Evolutionary conservation across 2,797 vertebrate species (phyloP).

Genomic region (Austrolebias charrua): DNA sequence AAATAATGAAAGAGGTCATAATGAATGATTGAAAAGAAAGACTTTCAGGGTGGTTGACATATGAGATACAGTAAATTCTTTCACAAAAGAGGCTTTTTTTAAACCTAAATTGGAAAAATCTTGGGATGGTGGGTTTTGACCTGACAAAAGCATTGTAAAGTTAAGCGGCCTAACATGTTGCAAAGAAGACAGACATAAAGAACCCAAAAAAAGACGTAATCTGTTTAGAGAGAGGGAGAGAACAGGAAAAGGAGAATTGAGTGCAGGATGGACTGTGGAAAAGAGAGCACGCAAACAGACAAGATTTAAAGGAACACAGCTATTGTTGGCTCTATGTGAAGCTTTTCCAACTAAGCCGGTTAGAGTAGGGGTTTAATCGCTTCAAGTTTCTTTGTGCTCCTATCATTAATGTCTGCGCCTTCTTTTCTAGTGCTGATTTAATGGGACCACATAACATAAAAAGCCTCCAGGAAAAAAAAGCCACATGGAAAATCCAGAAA

Average conservation of each 20-base stretch:
- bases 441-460: slow-evolving; percentile 61
- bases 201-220: slow-evolving; percentile 68
- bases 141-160: slow-evolving; percentile 72
- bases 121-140: slow-evolving; percentile 40
- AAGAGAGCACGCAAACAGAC: slow-evolving; percentile 50
- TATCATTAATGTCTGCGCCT: slow-evolving; percentile 69
- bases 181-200: slow-evolving; percentile 62
- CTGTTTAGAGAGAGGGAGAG: slow-evolving; percentile 51
- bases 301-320: slow-evolving; percentile 66
- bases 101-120: slow-evolving; percentile 33
- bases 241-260: slow-evolving; percentile 37
- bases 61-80: slow-evolving; percentile 61
- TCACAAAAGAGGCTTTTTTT: slow-evolving; percentile 45
- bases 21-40: slow-evolving; percentile 31
- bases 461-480: slow-evolving; percentile 46
- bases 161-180: slow-evolving; percentile 72
- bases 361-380: slow-evolving; percentile 77
- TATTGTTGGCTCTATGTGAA: slow-evolving; percentile 72
- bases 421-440: slow-evolving; percentile 69
- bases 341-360: slow-evolving; percentile 72
- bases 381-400: slow-evolving; percentile 73
- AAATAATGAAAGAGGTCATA: slow-evolving; percentile 45
- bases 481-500: slow-evolving; percentile 40
- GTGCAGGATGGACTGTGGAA: slow-evolving; percentile 28
- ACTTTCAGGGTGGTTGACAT: slow-evolving; percentile 49